Base-by-base conservation (phyloP, 2,113 vertebrate genomes). In the Myxocyprinus asiaticus region DNA sequence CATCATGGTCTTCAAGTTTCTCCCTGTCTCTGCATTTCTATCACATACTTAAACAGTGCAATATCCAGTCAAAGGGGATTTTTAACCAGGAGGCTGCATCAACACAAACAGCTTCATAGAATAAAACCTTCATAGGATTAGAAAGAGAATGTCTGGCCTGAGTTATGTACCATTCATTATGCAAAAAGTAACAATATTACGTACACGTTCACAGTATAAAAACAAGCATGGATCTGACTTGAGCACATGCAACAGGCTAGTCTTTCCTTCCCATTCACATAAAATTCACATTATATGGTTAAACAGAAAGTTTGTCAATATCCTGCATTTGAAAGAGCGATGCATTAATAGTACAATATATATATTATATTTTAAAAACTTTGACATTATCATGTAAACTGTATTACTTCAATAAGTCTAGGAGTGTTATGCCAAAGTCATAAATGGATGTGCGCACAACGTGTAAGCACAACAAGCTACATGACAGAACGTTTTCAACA, bases 31-130 rank as follows among this genome's bases (percentile, higher is more conserved):
- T 63, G 56, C 73, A 72, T 42, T 62, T 33, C 64, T 50, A 17
- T 50, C 12, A 78, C 43, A 58, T 12, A 10, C n/a, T 15, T 15
- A 71, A 43, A 11, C 4, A 12, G n/a, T 48, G 64, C 33, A 8
- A 67, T 33, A 5, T 48, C 2, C 17, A 43, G 7, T 42, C 47
- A 45, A 59, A 62, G 67, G n/a, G 68, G 7, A 12, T n/a, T 42
- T n/a, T 66, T 65, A 14, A 44, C 63, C 17, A 44, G 86, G 82
- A 67, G 53, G 70, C 73, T 67, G 82, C 66, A 17, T 94, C 89
- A 76, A 83, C 83, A 89, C 87, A 87, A 74, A 92, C 83, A 82
- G 87, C 85, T 68, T 90, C 92, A 93, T 90, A 47, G 67, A 45
- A 76, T 33, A 33, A 88, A 90, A 90, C 85, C 87, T 11, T 92